Percentiles rank a stretch among this genome's conserved stretches.
phyloP scores from a whole-genome alignment of 2,113 vertebrate genomes.

The Lepidothrix coronata region DNA sequence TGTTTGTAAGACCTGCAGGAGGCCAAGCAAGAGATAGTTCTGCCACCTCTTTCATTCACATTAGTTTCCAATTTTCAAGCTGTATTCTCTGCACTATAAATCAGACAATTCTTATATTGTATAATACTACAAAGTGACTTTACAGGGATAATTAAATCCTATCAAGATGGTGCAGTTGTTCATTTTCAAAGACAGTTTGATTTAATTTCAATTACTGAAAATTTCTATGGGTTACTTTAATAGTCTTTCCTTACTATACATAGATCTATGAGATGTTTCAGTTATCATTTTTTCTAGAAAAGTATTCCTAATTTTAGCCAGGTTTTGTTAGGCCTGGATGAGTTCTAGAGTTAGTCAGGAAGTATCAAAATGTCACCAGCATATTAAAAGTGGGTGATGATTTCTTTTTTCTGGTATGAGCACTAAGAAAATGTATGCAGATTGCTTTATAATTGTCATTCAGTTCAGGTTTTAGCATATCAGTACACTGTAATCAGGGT shows the following conservation, averaged over 20 bases:
- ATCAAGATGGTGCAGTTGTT: background rate
- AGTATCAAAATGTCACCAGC: background rate
- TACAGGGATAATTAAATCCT: background rate
- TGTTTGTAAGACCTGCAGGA: background rate
- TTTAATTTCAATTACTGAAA: conserved; percentile 20
- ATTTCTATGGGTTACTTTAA: background rate
- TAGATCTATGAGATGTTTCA: background rate
- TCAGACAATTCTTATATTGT: background rate
- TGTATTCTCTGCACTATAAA: background rate
- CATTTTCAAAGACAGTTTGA: background rate
- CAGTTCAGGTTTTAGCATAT: background rate
- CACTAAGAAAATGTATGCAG: background rate
- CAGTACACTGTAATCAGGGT: background rate
- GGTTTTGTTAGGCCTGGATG: background rate
- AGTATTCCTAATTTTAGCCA: background rate
- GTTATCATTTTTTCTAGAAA: background rate
- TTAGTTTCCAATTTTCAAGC: background rate
- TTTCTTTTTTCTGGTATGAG: background rate
- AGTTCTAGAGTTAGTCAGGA: background rate
- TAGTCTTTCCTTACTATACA: background rate
- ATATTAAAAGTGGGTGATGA: background rate
- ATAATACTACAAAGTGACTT: background rate
- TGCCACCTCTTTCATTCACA: background rate
- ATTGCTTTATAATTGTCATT: background rate
- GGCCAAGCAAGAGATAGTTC: background rate